Evolutionary conservation across 2,888 invertebrate genomes (phyloP), one percentile per base, ranked within the genome.

Genomic region (Gasteruption jaculator): DNA sequence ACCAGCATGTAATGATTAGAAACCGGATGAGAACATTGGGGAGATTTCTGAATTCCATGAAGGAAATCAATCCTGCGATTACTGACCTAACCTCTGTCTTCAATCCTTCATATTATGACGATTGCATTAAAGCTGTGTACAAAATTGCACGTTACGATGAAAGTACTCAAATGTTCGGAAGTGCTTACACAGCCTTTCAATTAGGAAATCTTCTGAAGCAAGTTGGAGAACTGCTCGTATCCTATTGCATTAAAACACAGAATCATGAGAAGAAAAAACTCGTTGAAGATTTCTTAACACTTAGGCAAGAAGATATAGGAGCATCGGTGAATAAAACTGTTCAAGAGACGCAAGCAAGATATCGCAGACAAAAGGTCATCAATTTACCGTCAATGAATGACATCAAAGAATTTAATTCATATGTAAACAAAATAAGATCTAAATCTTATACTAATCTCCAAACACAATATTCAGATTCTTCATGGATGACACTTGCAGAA

Each of bases 1-100:
- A 52, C 21, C 43, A 50, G 24, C 46, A 46, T 14, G 43, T 42
- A 14, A 46, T 49, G 50, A 50, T 49, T 6, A 24, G 53, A 19
- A 15, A 32, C 3, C 30, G 43, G 12, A 21, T 53, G 6, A 7
- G 53, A 15, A 30, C 42, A 3, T 24, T 50, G 5, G 47, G 45
- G 4, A 4, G 30, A 5, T 30, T 49, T 20, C 22, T 41, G 16
- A 11, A 19, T 12, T 29, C 19, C 4, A 19, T 43, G 5, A 44
- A 36, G 15, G 15, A 38, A 18, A 18, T 45, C 10, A 14, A 43
- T 12, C 4, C 16, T 11, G 18, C 35, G 7, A 36, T 46, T n/a
- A 25, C 21, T 8, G 45, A 48, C 12, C 42, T 51, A 10, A 24
- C 33, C 4, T 32, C 42, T 5, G 20, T 49, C 6, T 49, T 38